Percentiles rank a stretch among this genome's conserved stretches.
Evolutionary conservation across 37 sponge, comb jelly and placozoan species (phyloP).

Genomic region (Hexactinellida sp.): DNA sequence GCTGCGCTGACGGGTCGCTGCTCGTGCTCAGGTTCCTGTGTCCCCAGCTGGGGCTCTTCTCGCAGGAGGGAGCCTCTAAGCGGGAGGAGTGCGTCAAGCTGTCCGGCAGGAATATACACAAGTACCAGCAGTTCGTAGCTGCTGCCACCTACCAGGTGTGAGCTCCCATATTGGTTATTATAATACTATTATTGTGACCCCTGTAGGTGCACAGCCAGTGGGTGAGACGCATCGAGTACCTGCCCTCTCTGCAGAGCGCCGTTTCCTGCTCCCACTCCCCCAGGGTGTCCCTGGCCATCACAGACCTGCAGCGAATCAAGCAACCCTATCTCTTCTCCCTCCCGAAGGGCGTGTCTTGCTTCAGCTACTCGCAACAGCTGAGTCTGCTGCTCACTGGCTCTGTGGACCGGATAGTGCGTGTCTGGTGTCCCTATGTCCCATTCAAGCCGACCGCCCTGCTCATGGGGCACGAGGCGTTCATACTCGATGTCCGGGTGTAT

Average conservation of each 20-base stretch:
- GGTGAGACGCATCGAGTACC: constrained; percentile 56
- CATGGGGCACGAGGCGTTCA: constrained; percentile 43
- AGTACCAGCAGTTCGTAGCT: background rate
- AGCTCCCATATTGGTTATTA: background rate
- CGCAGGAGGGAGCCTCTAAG: background rate
- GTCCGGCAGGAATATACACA: background rate
- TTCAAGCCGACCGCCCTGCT: constrained; percentile 58
- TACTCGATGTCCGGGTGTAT: constrained; percentile 45
- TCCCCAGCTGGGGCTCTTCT: background rate
- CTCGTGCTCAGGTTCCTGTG: background rate
- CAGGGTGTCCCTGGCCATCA: constrained; percentile 52
- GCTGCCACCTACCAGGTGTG: background rate
- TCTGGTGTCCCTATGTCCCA: constrained; percentile 93
- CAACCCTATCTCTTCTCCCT: constrained; percentile 67
- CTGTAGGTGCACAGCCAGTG: constrained; percentile 65
- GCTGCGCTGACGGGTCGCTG: background rate
- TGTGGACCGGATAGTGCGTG: constrained; percentile 69
- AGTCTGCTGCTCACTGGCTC: constrained; percentile 78
- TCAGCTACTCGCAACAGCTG: constrained; percentile 56
- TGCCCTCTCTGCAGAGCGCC: constrained; percentile 62
- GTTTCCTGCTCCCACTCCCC: constrained; percentile 58
- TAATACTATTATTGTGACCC: background rate
- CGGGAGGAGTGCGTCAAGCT: background rate
- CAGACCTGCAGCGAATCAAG: constrained; percentile 42
- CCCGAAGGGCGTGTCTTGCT: constrained; percentile 75